Percentiles rank a stretch among this genome's conserved stretches.
Evolutionary conservation across 1,140 invertebrate species (phyloP).

Genomic region (Gryon sp.): DNA sequence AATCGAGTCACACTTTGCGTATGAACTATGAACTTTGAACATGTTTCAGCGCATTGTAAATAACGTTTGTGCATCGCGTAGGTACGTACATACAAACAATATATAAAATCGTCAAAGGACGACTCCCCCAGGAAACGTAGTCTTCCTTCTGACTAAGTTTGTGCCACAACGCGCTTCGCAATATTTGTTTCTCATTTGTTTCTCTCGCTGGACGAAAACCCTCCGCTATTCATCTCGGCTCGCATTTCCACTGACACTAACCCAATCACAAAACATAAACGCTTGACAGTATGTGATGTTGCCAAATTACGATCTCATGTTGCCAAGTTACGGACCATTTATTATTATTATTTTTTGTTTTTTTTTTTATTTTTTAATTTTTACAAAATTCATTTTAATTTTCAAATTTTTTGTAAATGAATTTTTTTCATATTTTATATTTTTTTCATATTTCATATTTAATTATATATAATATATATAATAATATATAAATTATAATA

Average conservation of each 20-base stretch:
- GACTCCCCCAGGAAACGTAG: constrained; percentile 13
- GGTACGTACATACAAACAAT: constrained; percentile 48
- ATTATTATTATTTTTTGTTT: no score
- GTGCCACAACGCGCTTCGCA: constrained; percentile 11
- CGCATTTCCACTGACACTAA: background rate
- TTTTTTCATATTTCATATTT: no score
- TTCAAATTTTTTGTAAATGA: no score
- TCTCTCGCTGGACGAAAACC: constrained; percentile 20
- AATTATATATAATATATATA: no score
- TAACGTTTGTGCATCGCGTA: constrained; percentile 41
- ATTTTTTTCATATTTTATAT: no score
- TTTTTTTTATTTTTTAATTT: no score
- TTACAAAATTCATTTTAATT: no score
- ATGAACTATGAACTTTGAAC: constrained; percentile 17
- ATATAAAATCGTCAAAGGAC: constrained; percentile 51
- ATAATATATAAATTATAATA: no score
- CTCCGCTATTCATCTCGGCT: constrained; percentile 18
- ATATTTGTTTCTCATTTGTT: constrained; percentile 62
- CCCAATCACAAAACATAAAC: background rate
- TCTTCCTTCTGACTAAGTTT: constrained; percentile 41
- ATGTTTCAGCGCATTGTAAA: constrained; percentile 18
- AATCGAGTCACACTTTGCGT: constrained; percentile 3
- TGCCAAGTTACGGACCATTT: no score
- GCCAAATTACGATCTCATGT: no score
- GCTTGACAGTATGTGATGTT: no score